phyloP scores from a whole-genome alignment of 2,888 invertebrate genomes.

The Tenthredo scrophulariae region DNA sequence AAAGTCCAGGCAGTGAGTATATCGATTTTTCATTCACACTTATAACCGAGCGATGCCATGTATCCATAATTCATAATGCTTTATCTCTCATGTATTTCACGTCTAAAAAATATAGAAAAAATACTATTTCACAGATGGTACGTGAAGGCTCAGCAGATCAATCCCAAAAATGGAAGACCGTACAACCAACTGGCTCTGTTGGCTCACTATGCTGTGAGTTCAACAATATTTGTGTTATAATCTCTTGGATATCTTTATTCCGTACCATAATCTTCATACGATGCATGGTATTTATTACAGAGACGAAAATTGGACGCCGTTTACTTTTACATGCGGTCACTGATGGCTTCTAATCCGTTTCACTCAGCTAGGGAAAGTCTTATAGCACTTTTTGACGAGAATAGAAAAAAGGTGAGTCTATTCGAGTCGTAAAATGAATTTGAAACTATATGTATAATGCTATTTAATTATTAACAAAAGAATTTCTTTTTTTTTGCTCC shows the following conservation, averaged over 20 bases:
- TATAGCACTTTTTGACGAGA: slow-evolving; percentile 93
- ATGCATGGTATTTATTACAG: slow-evolving; percentile 80
- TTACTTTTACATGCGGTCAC: slow-evolving; percentile 96
- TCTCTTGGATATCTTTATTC: neutral
- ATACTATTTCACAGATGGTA: slow-evolving; percentile 85
- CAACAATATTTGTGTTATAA: slow-evolving; percentile 20
- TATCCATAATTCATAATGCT: neutral
- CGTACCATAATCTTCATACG: neutral
- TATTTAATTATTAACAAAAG: slow-evolving; percentile 44
- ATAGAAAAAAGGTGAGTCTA: slow-evolving; percentile 89
- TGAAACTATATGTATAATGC: slow-evolving; percentile 5
- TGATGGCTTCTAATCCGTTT: slow-evolving; percentile 96
- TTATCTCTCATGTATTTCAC: neutral
- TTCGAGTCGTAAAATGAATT: neutral
- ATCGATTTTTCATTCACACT: neutral
- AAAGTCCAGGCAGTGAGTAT: slow-evolving; percentile 85
- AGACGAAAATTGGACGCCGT: slow-evolving; percentile 97
- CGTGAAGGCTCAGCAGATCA: slow-evolving; percentile 94
- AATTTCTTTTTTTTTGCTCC: slow-evolving; percentile 74
- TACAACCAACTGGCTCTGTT: slow-evolving; percentile 97
- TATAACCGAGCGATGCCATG: neutral
- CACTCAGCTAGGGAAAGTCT: slow-evolving; percentile 95
- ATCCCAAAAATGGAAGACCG: slow-evolving; percentile 96
- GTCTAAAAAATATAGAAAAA: neutral
- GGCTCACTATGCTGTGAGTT: slow-evolving; percentile 88